Evolutionary conservation across 2,797 vertebrate genomes (phyloP).

Genomic region (Cheirogaleus major): DNA sequence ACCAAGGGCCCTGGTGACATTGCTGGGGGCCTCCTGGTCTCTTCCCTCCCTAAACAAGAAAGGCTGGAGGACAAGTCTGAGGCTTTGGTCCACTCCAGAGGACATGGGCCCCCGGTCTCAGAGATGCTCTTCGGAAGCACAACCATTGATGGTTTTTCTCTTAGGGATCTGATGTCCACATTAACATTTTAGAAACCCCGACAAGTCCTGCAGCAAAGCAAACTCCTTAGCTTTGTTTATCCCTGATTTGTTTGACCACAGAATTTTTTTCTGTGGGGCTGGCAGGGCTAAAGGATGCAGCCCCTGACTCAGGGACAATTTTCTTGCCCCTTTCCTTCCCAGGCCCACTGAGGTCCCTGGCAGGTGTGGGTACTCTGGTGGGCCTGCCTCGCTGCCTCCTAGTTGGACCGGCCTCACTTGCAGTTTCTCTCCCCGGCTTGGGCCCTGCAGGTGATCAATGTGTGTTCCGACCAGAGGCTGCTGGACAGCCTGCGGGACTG

Average conservation of each 20-base stretch:
- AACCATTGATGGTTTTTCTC: not conserved
- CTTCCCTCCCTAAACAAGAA: not conserved
- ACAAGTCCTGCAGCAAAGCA: not conserved
- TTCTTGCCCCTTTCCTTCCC: not conserved
- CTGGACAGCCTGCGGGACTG: slow-evolving; percentile 89
- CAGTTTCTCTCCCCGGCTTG: not conserved
- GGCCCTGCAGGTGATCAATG: slow-evolving; percentile 89
- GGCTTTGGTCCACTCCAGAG: not conserved
- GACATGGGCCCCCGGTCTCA: not conserved
- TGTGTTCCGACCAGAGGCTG: slow-evolving; percentile 90
- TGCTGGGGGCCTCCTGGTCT: not conserved
- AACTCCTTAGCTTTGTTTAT: not conserved
- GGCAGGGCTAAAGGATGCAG: not conserved
- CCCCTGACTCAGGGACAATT: not conserved
- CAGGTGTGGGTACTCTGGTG: not conserved
- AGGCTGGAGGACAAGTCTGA: not conserved
- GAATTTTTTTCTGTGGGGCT: not conserved
- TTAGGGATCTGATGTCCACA: not conserved
- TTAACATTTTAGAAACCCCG: not conserved
- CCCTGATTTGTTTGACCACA: not conserved
- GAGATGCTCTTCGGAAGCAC: not conserved
- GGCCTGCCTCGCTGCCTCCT: not conserved
- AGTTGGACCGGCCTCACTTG: not conserved
- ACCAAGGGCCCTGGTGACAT: not conserved
- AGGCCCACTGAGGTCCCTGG: not conserved